These are phyloP conservation scores for Nemurella pictetii DNA, from an alignment of 2,888 invertebrate species.

Conservation along the genomic window DNA sequence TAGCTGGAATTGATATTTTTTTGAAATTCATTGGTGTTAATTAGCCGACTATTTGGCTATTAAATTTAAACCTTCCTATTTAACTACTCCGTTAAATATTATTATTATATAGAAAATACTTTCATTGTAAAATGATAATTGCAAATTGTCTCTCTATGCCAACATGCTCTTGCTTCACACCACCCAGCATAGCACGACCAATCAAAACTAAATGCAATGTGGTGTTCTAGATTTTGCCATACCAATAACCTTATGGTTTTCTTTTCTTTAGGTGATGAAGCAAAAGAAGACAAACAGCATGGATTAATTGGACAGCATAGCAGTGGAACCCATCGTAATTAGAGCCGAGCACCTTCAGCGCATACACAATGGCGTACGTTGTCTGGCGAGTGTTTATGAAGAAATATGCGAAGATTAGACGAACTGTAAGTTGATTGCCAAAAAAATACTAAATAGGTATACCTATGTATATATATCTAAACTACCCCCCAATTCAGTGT, in stretches of 20 bases:
- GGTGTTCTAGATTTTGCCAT: neutral
- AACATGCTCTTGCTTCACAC: neutral
- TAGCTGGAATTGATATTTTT: neutral
- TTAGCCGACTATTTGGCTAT: neutral
- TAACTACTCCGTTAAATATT: neutral
- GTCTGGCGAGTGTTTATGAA: constrained; percentile 64
- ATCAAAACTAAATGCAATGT: neutral
- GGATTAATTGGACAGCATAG: neutral
- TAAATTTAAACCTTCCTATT: neutral
- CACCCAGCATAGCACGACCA: neutral
- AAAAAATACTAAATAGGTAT: no score
- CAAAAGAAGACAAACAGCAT: neutral
- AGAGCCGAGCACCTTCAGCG: neutral
- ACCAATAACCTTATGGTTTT: neutral
- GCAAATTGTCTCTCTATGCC: neutral
- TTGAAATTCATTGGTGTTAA: neutral
- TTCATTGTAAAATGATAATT: neutral
- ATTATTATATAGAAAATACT: neutral
- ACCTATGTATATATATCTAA: no score
- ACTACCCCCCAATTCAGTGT: no score
- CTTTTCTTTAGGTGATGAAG: neutral
- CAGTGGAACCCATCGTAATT: no score
- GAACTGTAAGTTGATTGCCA: neutral
- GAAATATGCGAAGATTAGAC: constrained; percentile 14
- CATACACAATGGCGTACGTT: constrained; percentile 62